Percentiles rank a stretch among this genome's conserved stretches.
Conservation (phyloP, 2,888 invertebrate species). For the Geotrupes spiniger region DNA sequence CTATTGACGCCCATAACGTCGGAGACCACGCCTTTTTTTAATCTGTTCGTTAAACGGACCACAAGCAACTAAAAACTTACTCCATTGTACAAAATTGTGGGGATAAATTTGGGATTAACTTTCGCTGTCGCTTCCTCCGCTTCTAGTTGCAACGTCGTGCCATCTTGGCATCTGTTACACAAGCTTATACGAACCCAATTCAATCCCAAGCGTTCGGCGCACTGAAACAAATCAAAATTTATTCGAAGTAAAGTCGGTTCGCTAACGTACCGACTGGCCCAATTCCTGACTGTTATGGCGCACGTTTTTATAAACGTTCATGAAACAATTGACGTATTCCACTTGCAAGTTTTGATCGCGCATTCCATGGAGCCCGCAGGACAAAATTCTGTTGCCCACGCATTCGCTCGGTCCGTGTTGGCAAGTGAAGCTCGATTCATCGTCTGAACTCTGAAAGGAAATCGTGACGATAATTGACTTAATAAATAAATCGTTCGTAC, state of each 20-base stretch:
- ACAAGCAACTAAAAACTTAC: too few relatives aligned
- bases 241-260: neutral
- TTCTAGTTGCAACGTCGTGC: conserved; percentile 50
- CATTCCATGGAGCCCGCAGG: conserved; percentile 55
- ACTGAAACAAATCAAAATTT: conserved; percentile 44
- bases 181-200: conserved; percentile 42
- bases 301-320: conserved; percentile 35
- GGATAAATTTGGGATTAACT: conserved; percentile 52
- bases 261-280: conserved; percentile 32
- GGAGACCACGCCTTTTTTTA: too few relatives aligned
- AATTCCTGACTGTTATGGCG: conserved; percentile 25
- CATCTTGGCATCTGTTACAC: conserved; percentile 48
- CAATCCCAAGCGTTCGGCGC: conserved; percentile 47
- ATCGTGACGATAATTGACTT: neutral
- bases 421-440: conserved; percentile 54
- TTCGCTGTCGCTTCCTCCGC: conserved; percentile 52
- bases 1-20: too few relatives aligned
- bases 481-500: too few relatives aligned
- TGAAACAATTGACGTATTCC: conserved; percentile 44
- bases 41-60: too few relatives aligned
- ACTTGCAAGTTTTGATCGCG: conserved; percentile 44
- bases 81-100: conserved; percentile 53
- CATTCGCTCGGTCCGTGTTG: conserved; percentile 66
- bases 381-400: conserved; percentile 60
- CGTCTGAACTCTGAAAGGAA: conserved; percentile 34